These are phyloP conservation scores for Rhinoderma darwinii DNA, from an alignment of 2,113 vertebrate genomes.

Conservation along the genomic window DNA sequence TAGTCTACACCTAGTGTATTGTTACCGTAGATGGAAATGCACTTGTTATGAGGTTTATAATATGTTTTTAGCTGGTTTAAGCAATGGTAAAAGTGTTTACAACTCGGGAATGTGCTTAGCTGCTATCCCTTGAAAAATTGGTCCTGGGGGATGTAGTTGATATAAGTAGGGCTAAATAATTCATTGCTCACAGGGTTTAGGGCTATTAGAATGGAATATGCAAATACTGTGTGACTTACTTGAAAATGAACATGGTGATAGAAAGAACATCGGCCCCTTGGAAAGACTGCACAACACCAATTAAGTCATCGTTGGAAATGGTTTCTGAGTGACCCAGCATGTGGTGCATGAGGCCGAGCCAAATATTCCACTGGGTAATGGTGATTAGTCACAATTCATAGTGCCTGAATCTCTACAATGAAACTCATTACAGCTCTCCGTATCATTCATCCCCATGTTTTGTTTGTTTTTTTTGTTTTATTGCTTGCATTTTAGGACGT, in stretches of 20 bases:
- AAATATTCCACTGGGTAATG: background rate
- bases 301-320: slow-evolving; percentile 51
- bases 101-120: background rate
- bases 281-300: slow-evolving; percentile 62
- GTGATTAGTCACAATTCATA: slow-evolving; percentile 21
- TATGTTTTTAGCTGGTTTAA: background rate
- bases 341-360: slow-evolving; percentile 16
- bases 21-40: background rate
- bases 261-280: slow-evolving; percentile 62
- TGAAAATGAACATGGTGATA: slow-evolving; percentile 59
- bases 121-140: slow-evolving; percentile 50
- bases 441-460: background rate
- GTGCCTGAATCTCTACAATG: background rate
- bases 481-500: background rate
- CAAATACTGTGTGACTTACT: slow-evolving; percentile 32
- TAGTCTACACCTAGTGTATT: no score
- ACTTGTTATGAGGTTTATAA: background rate
- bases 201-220: slow-evolving; percentile 50
- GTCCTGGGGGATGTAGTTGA: slow-evolving; percentile 55
- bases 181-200: slow-evolving; percentile 56
- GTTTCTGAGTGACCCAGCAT: background rate
- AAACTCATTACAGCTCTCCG: background rate
- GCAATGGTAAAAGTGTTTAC: slow-evolving; percentile 41
- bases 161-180: slow-evolving; percentile 66
- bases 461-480: background rate